A percentile compares a stretch with the other conserved stretches of the same genome.
These are phyloP conservation scores for Tamias sibiricus DNA, from an alignment of 2,113 vertebrate genomes.

Conservation along the genomic window DNA sequence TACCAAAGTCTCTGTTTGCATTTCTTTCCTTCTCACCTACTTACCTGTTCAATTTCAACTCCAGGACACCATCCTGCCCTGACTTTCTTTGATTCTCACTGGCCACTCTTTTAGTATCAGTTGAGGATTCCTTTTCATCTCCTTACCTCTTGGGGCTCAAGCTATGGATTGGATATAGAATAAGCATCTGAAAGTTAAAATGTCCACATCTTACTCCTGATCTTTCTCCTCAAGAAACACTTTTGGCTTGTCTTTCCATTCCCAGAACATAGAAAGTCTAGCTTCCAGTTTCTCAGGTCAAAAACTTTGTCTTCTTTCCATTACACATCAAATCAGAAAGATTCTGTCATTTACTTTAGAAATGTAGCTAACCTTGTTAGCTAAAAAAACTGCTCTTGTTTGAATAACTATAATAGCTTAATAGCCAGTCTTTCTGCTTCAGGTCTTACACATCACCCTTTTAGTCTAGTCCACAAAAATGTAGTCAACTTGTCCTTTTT, in stretches of 20 bases:
- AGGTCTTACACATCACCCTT: not conserved
- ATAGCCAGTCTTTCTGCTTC: not conserved
- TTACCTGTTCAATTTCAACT: not conserved
- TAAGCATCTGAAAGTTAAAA: not conserved
- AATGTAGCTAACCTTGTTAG: not conserved
- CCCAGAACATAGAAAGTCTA: not conserved
- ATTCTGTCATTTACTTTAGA: not conserved
- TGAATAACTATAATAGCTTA: not conserved
- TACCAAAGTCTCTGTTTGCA: not conserved
- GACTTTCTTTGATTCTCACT: not conserved
- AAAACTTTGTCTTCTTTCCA: not conserved
- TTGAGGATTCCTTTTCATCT: not conserved
- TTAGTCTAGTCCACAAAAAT: not conserved
- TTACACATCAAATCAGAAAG: not conserved
- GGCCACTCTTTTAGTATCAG: not conserved
- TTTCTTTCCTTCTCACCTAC: not conserved
- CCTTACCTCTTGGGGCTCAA: not conserved
- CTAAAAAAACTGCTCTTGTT: not conserved
- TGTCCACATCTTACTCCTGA: not conserved
- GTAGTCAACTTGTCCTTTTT: not conserved
- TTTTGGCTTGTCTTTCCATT: not conserved
- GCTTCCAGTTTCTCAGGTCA: not conserved
- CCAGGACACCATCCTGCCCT: rapidly evolving
- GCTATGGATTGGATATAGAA: not conserved
- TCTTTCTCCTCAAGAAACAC: not conserved